Base-by-base conservation (phyloP, 2,888 invertebrate genomes). In the Leptogaster cylindrica region DNA sequence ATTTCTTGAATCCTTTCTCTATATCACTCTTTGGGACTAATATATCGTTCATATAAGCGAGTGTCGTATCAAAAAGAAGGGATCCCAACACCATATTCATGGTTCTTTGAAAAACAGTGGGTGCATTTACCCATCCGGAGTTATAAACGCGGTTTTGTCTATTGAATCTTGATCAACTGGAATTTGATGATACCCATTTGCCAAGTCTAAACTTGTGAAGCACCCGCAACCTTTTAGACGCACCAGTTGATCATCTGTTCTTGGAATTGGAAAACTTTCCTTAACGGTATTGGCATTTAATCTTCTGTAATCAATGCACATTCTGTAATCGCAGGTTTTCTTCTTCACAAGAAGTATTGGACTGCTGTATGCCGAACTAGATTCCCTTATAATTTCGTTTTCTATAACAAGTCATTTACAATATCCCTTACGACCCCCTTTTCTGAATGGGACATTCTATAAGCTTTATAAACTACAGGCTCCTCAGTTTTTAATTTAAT, bases 261-360 rank as follows among this genome's bases (percentile, higher is more conserved):
- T 66, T 0, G 76, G 76, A 4, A 77, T 28, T 0, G 77, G 76
- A 55, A 75, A 76, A 2, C 71, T 48, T 63, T 78, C 76, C 3
- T 76, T 73, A 0, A 73, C 67, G 0, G 76, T 77, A 0, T 71
- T 68, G 3, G 61, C 48, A 68, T 78, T 79, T 4, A 79, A 55
- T 20, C 33, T 50, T n/a, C 77, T 55, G 18, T 73, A 78, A 66
- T 74, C 75, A 0, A 76, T 71, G 44, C 73, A 73, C n/a, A n/a
- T n/a, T n/a, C n/a, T 33, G 1, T 69, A 8, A 12, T 73, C 72
- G 3, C 72, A 73, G 10, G 65, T 72, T 67, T 72, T 73, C 70
- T 74, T 76, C 28, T 66, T 69, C 1, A 75, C 74, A 20, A 74
- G 10, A 6, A 66, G 16, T 5, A 69, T 28, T 10, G 69, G 69